Percentiles rank a stretch among this genome's conserved stretches.
These are phyloP conservation scores for Drosophila kohkoa DNA, from an alignment of 1,140 invertebrate species.

Conservation along the genomic window DNA sequence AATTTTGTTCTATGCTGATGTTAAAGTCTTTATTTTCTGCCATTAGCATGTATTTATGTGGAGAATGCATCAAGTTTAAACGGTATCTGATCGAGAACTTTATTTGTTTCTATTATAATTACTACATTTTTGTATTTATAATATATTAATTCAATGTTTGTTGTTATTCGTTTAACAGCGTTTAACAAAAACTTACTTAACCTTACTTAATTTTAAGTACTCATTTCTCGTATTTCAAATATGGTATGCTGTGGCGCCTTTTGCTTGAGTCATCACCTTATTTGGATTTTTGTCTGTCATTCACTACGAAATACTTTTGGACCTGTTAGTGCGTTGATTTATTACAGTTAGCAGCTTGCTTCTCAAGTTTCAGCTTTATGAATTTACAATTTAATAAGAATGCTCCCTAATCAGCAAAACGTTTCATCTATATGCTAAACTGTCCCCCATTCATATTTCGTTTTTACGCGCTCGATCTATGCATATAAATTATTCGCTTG, in stretches of 20 bases:
- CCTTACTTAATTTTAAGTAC: not conserved
- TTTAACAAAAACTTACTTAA: too few relatives aligned
- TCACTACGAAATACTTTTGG: not conserved
- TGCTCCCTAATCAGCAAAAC: conserved; percentile 33
- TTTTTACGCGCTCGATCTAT: conserved; percentile 6
- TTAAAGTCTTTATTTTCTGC: conserved; percentile 6
- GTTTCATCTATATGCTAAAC: conserved; percentile 40
- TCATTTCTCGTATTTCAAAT: too few relatives aligned
- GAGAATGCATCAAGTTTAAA: not conserved
- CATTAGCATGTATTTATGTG: too few relatives aligned
- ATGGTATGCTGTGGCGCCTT: too few relatives aligned
- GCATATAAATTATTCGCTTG: not conserved
- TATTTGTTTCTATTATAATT: too few relatives aligned
- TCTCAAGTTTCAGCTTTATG: conserved; percentile 58
- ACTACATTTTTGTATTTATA: too few relatives aligned
- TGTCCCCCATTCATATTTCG: conserved; percentile 30
- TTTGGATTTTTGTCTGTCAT: too few relatives aligned
- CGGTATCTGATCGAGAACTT: not conserved
- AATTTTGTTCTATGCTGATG: conserved; percentile 1
- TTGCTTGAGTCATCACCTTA: too few relatives aligned
- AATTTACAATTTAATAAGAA: conserved; percentile 42
- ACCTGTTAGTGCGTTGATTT: not conserved
- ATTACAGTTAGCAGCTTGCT: conserved; percentile 19
- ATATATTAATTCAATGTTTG: too few relatives aligned
- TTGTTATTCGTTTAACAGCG: too few relatives aligned